phyloP scores from a whole-genome alignment of 2,797 vertebrate species.

The Pyrocephalus nanus region DNA sequence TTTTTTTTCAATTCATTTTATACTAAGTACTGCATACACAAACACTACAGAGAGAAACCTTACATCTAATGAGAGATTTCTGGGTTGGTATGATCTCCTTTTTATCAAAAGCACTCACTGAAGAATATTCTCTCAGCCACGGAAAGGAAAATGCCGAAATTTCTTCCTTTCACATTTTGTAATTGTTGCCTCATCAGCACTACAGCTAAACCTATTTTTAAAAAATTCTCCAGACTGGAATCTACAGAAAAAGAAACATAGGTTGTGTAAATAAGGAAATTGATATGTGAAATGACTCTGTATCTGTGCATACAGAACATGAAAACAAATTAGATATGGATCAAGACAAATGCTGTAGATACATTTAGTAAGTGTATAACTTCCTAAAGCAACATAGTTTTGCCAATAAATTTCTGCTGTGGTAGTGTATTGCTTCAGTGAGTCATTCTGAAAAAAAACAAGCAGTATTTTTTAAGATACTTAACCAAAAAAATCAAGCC shows the following conservation, averaged over 20 bases:
- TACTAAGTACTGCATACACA: not conserved
- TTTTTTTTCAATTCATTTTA: not conserved
- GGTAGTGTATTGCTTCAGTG: not conserved
- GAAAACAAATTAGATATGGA: not conserved
- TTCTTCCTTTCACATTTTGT: not conserved
- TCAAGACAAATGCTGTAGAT: not conserved
- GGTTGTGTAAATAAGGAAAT: not conserved
- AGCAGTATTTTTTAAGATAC: not conserved
- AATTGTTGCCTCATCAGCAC: not conserved
- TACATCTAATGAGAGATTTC: not conserved
- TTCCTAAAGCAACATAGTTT: not conserved
- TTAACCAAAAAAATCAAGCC: not conserved
- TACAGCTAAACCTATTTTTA: not conserved
- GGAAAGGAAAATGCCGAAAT: not conserved
- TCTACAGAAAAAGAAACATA: not conserved
- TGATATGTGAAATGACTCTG: not conserved
- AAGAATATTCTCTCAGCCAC: not conserved
- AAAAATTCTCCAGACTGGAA: not conserved
- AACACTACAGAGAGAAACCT: not conserved
- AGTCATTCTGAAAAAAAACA: not conserved
- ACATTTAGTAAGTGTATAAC: not conserved
- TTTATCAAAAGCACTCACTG: not conserved
- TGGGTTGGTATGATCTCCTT: not conserved
- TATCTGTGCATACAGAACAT: not conserved
- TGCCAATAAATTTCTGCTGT: not conserved